A percentile compares a stretch with the other conserved stretches of the same genome.
Conservation (phyloP, 2,797 vertebrate genomes). For the Hafferia zeledoni region DNA sequence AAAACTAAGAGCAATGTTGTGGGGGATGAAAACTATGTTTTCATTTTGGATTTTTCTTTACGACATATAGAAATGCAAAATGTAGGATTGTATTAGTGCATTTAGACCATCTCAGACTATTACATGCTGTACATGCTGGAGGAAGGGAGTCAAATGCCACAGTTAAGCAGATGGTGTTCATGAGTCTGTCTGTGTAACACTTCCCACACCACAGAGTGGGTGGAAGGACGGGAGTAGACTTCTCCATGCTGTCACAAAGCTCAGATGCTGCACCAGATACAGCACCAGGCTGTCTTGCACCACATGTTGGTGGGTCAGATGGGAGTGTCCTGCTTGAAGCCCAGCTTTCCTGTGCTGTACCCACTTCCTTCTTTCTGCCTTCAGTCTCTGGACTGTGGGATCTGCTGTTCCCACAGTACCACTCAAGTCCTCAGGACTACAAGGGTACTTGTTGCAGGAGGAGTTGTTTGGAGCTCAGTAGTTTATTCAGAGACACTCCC, state of each 20-base stretch:
- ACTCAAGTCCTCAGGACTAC: background rate
- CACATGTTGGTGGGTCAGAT: background rate
- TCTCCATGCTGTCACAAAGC: background rate
- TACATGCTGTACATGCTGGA: background rate
- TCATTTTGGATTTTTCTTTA: background rate
- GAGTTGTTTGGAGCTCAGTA: background rate
- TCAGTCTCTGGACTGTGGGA: background rate
- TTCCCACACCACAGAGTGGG: background rate
- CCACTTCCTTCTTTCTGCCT: background rate
- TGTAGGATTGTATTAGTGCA: background rate
- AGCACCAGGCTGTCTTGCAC: background rate
- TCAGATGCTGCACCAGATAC: background rate
- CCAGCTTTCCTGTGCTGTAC: background rate
- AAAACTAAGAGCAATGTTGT: background rate
- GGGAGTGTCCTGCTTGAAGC: background rate
- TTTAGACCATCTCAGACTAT: background rate
- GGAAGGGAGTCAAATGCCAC: slow-evolving; percentile 10
- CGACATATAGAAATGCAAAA: background rate
- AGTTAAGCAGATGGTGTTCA: slow-evolving; percentile 45
- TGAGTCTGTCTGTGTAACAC: slow-evolving; percentile 35
- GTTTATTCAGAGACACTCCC: background rate
- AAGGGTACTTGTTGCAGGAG: background rate
- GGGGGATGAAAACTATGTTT: background rate
- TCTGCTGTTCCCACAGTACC: background rate
- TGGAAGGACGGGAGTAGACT: background rate